Evolutionary conservation across 2,113 vertebrate genomes (phyloP), one percentile per base, ranked within the genome.

Genomic region (Struthidea cinerea): DNA sequence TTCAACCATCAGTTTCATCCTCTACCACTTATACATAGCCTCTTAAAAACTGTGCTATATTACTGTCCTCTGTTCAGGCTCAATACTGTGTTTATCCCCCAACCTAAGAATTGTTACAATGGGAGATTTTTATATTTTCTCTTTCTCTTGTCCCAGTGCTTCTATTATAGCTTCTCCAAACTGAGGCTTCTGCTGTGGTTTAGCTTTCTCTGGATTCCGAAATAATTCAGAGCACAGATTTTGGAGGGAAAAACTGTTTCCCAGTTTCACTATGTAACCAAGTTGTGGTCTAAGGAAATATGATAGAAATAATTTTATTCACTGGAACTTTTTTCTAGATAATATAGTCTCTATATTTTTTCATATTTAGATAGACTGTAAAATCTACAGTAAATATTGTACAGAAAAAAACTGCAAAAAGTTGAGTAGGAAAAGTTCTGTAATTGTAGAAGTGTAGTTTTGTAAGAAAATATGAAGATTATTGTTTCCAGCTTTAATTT

Each of bases 1-100:
- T 97, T 97, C 97, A 98, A 94, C 98, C 96, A 97, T 98, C 97
- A 94, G 98, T 96, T 98, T 98, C 98, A 97, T 98, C 97, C 95
- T 97, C 96, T 95, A 85, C 93, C 95, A 73, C 94, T 98, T 98
- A 97, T 90, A 97, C 97, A 95, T 94, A 97, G 73, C 77, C 91
- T 95, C 95, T 97, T 97, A 95, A 95, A 97, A 98, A 97, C 90
- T 89, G 82, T 94, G 42, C 92, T 96, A 33, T 97, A 93, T 97
- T 96, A 97, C 94, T 97, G 73, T 97, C 88, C 89, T 95, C 47
- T 94, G 87, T 97, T 97, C 97, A 97, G 77, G 80, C 94, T 98
- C 81, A 96, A 87, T 97, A 95, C 93, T 92, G 53, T 97, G 96
- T 98, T 77, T 97, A 95, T 94, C 94, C 89, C 93, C 70, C 86